Evolutionary conservation across 2,888 invertebrate genomes (phyloP), one percentile per base, ranked within the genome.

Genomic region (Sminthurides aquaticus): DNA sequence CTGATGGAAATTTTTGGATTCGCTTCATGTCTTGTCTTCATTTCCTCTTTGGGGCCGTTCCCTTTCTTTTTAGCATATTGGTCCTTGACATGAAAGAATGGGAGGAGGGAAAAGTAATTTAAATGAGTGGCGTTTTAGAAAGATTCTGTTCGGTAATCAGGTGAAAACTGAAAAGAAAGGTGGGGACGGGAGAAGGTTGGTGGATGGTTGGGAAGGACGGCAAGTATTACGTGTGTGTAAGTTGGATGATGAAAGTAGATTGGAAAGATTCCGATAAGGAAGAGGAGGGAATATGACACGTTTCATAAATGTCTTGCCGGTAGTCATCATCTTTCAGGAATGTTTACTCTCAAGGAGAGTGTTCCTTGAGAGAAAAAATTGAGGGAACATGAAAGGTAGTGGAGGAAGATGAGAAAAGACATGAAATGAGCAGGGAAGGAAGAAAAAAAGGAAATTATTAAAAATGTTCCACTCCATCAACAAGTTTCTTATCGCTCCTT

Each of bases 61-160:
- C n/a, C n/a, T n/a, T n/a, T n/a, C 43, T 5, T 34, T 34, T 34
- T 34, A 34, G 43, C 43, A 34, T 34, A 34, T 34, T 34, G 43
- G 15, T 34, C 43, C 43, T 5, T 15, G 15, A 34, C 43, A 34
- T 34, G 43, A 34, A 34, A 34, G 43, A 34, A 34, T 34, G 8
- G 43, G 43, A 34, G 5, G 15, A 34, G 5, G 15, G 15, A 34
- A 34, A 34, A 34, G 43, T 34, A 56, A 28, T 26, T 3, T 57
- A 57, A 57, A 57, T 57, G 57, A 28, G 26, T 20, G 28, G 28
- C 25, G 57, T 57, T 28, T 57, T 52, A n/a, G 11, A 5, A 52
- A 52, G 24, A 52, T 52, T 2, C 20, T 8, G 25, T 20, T 3
- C 25, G 20, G 56, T 24, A 26, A 27, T 27, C 26, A 27, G 54